Base-by-base conservation (phyloP, 1,140 invertebrate genomes). In the Heliothis subflexa region DNA sequence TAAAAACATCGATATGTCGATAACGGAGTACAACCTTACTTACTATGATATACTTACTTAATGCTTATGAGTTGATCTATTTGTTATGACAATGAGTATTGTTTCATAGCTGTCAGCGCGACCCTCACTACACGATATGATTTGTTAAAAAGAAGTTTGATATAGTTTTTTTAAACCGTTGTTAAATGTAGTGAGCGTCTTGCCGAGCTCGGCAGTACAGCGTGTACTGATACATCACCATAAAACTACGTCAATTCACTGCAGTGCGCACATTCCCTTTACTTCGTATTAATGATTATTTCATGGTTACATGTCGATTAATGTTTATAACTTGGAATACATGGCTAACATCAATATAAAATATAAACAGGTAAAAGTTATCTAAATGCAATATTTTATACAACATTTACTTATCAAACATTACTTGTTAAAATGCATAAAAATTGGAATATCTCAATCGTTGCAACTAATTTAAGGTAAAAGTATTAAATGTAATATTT, bases 171-270 rank as follows among this genome's bases (percentile, higher is more conserved):
- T 33, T 33, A 33, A 33, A 33, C n/a, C n/a, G 33, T 33, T 33
- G 33, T 33, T 33, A 5, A 33, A 7, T 33, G 33, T 33, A 52
- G 50, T 52, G 50, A 52, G 50, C 50, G 50, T 13, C 1, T 11
- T n/a, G 4, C 12, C 12, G 1, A n/a, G 12, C 50, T n/a, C 13
- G 13, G n/a, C 11, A 52, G 13, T 52, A 14, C n/a, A 52, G 13
- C 4, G 45, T 45, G 13, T n/a, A 7, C 49, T 45, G 57, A 47
- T 40, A 68, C 45, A n/a, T 25, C 28, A 78, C 61, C 54, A 57
- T 79, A 82, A 73, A 71, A 13, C 79, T 85, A 84, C 74, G 45
- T 92, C 89, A 93, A 93, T 91, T 93, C 91, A 87, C 91, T 91
- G 87, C 89, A 89, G 88, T 93, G 91, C 91, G 80, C 78, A 80